Evolutionary conservation across 1,140 invertebrate genomes (phyloP), one percentile per base, ranked within the genome.

Genomic region (Triops longicaudatus): DNA sequence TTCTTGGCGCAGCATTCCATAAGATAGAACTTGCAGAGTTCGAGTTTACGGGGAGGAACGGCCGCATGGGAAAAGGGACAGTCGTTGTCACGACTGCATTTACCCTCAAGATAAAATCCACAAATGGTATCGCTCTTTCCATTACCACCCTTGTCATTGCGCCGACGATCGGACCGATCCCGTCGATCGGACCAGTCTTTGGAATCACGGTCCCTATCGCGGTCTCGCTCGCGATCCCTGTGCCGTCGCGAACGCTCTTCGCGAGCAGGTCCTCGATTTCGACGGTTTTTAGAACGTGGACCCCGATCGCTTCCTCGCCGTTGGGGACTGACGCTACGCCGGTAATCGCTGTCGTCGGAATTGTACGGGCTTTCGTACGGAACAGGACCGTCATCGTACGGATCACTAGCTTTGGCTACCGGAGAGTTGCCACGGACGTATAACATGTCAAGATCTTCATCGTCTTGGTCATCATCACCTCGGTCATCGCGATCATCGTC

Each of bases 21-120:
- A 63, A 98, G 83, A 85, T 98, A 98, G 86, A 97, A 99, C 86
- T 98, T 98, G 84, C 97, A 98, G 0, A 98, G 84, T 83, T 98
- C 96, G 87, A 95, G 89, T 86, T 97, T 97, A 77, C 94, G 89
- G 1, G 90, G 90, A 42, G 91, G 92, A 73, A 90, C 86, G 75
- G 89, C 89, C 81, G 94, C 91, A 84, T 97, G 95, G n/a, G 92
- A 94, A 84, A 91, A 97, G 10, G 89, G 88, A 85, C 93, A 94
- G 72, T 91, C 90, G 75, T 91, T 89, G 76, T 93, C 92, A 85
- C 86, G 85, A 81, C 82, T 84, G 85, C 93, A 95, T 85, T 95
- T 94, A 76, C 94, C 93, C 85, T 95, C 93, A 87, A 94, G 90
- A 81, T 89, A 95, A 85, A 92, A 92, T 76, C 91, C 88, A 82